Percentiles rank a stretch among this genome's conserved stretches.
These are phyloP conservation scores for Procambarus virginalis DNA, from an alignment of 1,140 invertebrate species.

Conservation along the genomic window DNA sequence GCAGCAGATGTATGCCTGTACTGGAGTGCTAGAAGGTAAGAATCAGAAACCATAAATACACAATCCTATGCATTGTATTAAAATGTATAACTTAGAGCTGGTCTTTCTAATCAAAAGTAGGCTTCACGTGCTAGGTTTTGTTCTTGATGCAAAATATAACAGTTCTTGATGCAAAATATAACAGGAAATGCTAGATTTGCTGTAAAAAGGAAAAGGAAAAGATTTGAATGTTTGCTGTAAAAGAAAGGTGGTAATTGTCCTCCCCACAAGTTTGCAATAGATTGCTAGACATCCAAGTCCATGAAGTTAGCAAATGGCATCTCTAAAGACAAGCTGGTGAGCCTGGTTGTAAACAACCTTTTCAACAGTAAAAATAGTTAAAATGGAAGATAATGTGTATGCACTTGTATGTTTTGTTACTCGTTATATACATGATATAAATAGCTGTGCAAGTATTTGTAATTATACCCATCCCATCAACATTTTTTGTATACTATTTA, in stretches of 20 bases:
- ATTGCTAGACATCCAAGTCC: not conserved
- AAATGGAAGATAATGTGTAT: not conserved
- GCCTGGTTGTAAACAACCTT: slow-evolving; percentile 4
- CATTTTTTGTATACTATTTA: slow-evolving; percentile 61
- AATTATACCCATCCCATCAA: slow-evolving; percentile 45
- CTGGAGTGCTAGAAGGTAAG: too few species aligned
- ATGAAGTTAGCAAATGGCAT: not conserved
- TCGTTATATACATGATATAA: slow-evolving; percentile 24
- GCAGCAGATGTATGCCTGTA: too few species aligned
- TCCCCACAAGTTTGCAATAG: not conserved
- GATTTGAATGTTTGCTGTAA: not conserved
- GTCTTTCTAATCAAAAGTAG: not conserved
- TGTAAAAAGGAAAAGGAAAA: not conserved
- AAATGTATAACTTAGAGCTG: not conserved
- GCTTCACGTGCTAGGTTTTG: not conserved
- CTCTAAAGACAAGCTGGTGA: not conserved
- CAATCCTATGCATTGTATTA: not conserved
- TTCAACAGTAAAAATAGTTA: slow-evolving; percentile 10
- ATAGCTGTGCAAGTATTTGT: slow-evolving; percentile 18
- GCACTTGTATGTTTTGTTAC: slow-evolving; percentile 38
- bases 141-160: not conserved
- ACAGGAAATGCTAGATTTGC: not conserved
- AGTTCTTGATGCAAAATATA: too few species aligned
- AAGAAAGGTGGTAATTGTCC: not conserved
- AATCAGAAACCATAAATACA: too few species aligned